Evolutionary conservation across 2,797 vertebrate species (phyloP).

Genomic region (Coregonus suidteri): DNA sequence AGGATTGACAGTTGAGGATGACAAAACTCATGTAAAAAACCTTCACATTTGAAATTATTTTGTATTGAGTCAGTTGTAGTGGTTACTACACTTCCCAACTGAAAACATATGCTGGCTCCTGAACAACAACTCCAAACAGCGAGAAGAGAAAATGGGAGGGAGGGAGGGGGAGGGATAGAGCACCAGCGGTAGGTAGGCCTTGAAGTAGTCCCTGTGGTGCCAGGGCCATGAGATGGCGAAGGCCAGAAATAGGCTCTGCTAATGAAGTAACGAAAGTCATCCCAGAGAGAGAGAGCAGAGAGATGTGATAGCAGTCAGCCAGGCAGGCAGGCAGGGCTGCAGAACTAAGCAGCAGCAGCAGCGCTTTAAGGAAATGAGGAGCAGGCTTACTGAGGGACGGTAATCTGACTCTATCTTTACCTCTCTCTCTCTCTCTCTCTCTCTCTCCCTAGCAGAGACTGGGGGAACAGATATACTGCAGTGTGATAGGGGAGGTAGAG

Average conservation of each 20-base stretch:
- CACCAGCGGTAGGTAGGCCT: neutral
- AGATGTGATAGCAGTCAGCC: conserved; percentile 4
- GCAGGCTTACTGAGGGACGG: neutral
- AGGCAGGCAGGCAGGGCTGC: neutral
- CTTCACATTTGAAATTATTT: too few species aligned
- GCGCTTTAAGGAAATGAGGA: neutral
- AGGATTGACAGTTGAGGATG: too few species aligned
- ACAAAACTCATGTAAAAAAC: too few species aligned
- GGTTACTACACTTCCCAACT: too few species aligned
- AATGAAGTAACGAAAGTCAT: neutral
- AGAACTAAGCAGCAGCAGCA: neutral
- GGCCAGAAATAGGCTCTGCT: neutral
- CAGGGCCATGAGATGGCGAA: neutral
- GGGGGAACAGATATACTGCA: conserved; percentile 5
- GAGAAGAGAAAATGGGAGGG: neutral
- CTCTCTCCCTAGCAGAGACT: neutral
- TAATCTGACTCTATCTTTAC: conserved; percentile 4
- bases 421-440: conserved; percentile 6
- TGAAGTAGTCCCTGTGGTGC: neutral
- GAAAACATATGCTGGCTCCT: too few species aligned
- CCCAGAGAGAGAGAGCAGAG: neutral
- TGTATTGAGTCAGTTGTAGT: too few species aligned
- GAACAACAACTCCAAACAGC: neutral
- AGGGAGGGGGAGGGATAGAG: neutral
- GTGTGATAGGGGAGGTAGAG: conserved; percentile 3